Percentiles rank a stretch among this genome's conserved stretches.
Evolutionary conservation across 2,113 vertebrate species (phyloP).

Genomic region (Anhinga rufa): DNA sequence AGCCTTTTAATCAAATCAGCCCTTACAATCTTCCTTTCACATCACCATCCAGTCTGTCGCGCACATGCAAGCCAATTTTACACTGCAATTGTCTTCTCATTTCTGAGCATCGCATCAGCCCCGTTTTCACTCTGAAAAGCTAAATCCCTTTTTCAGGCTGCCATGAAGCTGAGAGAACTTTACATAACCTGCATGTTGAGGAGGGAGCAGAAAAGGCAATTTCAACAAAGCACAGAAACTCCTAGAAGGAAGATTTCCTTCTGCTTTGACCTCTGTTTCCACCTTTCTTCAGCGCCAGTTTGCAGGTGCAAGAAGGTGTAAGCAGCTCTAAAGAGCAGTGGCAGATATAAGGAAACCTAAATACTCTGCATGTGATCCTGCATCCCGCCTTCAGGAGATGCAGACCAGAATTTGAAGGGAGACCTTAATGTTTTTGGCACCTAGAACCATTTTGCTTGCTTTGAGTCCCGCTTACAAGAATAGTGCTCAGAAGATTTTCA

Average conservation of each 20-base stretch:
- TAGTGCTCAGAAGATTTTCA: neutral
- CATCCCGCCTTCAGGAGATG: neutral
- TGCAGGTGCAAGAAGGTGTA: neutral
- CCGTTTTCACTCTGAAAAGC: neutral
- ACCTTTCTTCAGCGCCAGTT: neutral
- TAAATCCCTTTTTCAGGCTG: neutral
- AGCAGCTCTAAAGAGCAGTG: neutral
- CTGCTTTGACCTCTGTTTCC: neutral
- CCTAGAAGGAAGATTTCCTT: neutral
- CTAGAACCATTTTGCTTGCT: neutral
- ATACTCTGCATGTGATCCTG: neutral
- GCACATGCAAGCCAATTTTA: conserved; percentile 21
- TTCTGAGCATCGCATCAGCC: conserved; percentile 16
- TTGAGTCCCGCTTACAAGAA: neutral
- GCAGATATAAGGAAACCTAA: neutral
- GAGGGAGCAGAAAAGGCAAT: neutral
- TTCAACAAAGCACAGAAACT: neutral
- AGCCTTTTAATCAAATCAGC: conserved; percentile 42
- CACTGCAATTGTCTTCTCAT: conserved; percentile 26
- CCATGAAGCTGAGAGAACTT: neutral
- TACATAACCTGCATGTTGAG: neutral
- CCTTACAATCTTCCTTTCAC: conserved; percentile 40
- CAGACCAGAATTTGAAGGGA: neutral
- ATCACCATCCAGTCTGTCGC: neutral
- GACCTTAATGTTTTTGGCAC: neutral